A percentile compares a stretch with the other conserved stretches of the same genome.
phyloP scores from a whole-genome alignment of 2,113 vertebrate species.

The Balaenoptera acutorostrata region DNA sequence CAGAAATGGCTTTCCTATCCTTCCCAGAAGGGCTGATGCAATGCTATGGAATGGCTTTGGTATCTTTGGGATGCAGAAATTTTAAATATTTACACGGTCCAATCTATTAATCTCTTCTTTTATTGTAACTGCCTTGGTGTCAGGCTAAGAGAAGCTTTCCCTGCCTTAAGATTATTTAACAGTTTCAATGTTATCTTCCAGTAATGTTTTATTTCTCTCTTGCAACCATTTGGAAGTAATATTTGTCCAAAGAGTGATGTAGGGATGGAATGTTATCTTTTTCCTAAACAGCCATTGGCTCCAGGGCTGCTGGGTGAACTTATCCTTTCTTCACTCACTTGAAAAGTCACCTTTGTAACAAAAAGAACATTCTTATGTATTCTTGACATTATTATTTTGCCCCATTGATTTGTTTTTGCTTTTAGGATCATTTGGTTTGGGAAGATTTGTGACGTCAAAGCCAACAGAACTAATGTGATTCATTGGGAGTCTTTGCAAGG shows the following conservation, averaged over 20 bases:
- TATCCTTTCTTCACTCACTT: not conserved
- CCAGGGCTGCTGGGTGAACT: not conserved
- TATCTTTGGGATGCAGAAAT: not conserved
- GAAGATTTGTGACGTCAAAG: constrained; percentile 30
- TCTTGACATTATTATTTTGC: not conserved
- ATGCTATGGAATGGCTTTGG: not conserved
- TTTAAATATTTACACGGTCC: not conserved
- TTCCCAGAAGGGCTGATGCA: not conserved
- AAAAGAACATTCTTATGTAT: constrained; percentile 7
- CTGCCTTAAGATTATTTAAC: not conserved
- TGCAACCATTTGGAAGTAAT: not conserved
- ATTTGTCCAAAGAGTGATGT: not conserved
- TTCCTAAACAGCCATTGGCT: not conserved
- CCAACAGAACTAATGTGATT: constrained; percentile 14
- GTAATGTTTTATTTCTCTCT: not conserved
- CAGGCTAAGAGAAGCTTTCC: not conserved
- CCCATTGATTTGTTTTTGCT: constrained; percentile 22
- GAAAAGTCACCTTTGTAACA: constrained; percentile 43
- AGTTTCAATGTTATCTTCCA: not conserved
- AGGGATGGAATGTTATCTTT: not conserved
- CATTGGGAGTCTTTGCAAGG: not conserved
- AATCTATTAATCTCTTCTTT: not conserved
- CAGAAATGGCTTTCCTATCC: not conserved
- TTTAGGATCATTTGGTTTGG: constrained; percentile 21
- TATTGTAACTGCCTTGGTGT: not conserved